phyloP scores from a whole-genome alignment of 2,888 invertebrate species.

The Thumatha senex region DNA sequence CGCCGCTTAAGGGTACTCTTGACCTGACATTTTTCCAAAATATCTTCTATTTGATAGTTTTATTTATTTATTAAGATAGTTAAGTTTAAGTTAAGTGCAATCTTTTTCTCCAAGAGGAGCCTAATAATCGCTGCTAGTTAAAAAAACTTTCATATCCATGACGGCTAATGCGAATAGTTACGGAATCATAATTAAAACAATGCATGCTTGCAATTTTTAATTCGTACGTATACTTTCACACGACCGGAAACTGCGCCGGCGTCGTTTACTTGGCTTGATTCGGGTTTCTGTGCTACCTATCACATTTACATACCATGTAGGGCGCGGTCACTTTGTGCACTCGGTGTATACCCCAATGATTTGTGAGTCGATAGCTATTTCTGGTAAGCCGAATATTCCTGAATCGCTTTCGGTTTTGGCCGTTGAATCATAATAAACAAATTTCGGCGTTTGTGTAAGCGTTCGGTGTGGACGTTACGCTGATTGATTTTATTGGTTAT shows the following conservation, averaged over 20 bases:
- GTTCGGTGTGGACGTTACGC: slow-evolving; percentile 59
- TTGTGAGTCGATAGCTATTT: slow-evolving; percentile 76
- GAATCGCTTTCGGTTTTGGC: slow-evolving; percentile 70
- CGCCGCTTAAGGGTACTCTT: no score
- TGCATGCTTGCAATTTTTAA: slow-evolving; percentile 23
- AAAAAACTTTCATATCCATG: not conserved
- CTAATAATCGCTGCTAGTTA: no score
- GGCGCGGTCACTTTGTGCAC: slow-evolving; percentile 29
- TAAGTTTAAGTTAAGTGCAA: no score
- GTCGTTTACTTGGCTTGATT: slow-evolving; percentile 52
- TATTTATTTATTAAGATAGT: no score
- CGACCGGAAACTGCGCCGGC: slow-evolving; percentile 50
- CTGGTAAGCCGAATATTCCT: slow-evolving; percentile 68
- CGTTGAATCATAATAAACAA: slow-evolving; percentile 67
- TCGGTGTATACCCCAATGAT: slow-evolving; percentile 60
- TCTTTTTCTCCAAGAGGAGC: no score
- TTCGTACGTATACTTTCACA: slow-evolving; percentile 42
- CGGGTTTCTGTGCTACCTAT: slow-evolving; percentile 58
- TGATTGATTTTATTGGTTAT: slow-evolving; percentile 67
- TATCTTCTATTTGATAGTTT: no score
- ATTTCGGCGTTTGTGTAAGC: slow-evolving; percentile 61
- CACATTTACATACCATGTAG: slow-evolving; percentile 35
- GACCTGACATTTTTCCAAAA: no score
- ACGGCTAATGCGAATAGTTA: not conserved
- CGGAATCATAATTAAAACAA: slow-evolving; percentile 18